A percentile compares a stretch with the other conserved stretches of the same genome.
Conservation (phyloP, 2,113 vertebrate species). For the Toxostoma redivivum region DNA sequence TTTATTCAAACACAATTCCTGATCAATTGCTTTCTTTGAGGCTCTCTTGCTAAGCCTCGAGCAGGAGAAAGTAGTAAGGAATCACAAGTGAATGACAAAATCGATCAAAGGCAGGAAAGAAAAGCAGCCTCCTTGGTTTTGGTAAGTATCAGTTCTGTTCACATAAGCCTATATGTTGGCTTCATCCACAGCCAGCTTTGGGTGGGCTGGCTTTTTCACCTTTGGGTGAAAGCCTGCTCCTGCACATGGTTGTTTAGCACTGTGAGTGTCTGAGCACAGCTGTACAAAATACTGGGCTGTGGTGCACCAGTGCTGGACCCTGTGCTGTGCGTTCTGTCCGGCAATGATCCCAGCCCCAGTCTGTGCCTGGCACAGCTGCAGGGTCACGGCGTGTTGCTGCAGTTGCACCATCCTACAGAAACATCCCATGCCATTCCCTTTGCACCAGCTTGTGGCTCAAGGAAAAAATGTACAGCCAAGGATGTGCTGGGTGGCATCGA, state of each 20-base stretch:
- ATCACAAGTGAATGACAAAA: constrained; percentile 18
- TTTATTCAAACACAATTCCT: neutral
- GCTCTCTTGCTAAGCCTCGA: neutral
- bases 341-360: neutral
- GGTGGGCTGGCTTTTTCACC: too few species aligned
- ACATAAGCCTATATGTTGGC: neutral
- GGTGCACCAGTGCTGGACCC: neutral
- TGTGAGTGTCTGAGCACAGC: neutral
- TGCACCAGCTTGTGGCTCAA: neutral
- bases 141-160: neutral
- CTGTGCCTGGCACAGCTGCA: neutral
- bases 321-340: accelerated
- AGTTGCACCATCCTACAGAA: neutral
- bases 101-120: constrained; percentile 12
- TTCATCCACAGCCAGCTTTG: neutral
- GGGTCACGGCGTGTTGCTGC: accelerated
- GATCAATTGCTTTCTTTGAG: neutral
- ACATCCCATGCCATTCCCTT: neutral
- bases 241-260: neutral
- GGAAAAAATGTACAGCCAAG: neutral
- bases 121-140: neutral
- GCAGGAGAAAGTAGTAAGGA: neutral
- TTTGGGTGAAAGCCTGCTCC: neutral
- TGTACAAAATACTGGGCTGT: accelerated
- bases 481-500: neutral